These are phyloP conservation scores for Hipposideros armiger DNA, from an alignment of 2,113 vertebrate genomes.

Conservation along the genomic window DNA sequence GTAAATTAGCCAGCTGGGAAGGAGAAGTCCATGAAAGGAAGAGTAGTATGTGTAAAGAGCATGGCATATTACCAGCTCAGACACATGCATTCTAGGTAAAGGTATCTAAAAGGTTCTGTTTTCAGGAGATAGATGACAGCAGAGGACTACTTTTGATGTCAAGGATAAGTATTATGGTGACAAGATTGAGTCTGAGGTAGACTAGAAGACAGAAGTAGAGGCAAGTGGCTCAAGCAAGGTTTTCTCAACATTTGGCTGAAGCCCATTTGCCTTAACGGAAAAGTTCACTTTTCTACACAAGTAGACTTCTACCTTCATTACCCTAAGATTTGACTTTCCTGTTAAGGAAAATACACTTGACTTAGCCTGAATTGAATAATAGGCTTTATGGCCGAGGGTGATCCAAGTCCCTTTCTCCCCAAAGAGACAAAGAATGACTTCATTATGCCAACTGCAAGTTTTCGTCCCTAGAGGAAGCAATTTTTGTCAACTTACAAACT, in stretches of 20 bases:
- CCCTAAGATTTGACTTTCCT: neutral
- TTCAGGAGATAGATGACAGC: neutral
- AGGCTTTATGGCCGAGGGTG: conserved; percentile 51
- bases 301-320: neutral
- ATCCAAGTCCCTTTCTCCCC: conserved; percentile 74
- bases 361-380: conserved; percentile 53
- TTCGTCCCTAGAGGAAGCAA: conserved; percentile 73
- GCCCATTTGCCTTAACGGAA: neutral
- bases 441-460: conserved; percentile 65
- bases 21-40: neutral
- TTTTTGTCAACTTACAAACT: conserved; percentile 69
- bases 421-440: conserved; percentile 68
- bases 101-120: neutral
- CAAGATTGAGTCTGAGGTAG: neutral
- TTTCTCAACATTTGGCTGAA: neutral
- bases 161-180: neutral
- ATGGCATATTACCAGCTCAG: neutral
- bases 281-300: neutral
- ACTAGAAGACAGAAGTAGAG: neutral
- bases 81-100: neutral
- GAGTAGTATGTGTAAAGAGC: neutral
- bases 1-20: neutral
- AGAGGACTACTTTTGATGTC: neutral
- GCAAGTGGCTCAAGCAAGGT: neutral
- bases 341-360: conserved; percentile 38